Conservation (phyloP, 2,113 vertebrate species). For the Menidia beryllina region DNA sequence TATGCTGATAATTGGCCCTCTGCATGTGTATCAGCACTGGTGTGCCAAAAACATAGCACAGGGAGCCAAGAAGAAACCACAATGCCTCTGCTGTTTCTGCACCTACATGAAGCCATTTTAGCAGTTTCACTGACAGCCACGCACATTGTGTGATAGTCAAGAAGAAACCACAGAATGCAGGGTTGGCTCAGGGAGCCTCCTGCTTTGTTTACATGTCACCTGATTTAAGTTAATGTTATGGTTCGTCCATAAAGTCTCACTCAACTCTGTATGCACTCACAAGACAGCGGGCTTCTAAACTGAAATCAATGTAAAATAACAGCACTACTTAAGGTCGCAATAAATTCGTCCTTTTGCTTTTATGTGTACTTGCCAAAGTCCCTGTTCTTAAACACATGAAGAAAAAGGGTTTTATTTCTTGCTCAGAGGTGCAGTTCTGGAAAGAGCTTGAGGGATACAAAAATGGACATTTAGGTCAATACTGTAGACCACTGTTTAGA, state of each 20-base stretch:
- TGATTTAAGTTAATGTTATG: slow-evolving; percentile 43
- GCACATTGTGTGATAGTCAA: slow-evolving; percentile 52
- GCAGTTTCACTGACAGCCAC: slow-evolving; percentile 59
- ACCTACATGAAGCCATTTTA: slow-evolving; percentile 49
- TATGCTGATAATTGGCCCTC: slow-evolving; percentile 62
- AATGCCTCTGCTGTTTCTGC: slow-evolving; percentile 61
- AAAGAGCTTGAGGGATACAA: background rate
- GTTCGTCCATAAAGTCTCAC: slow-evolving; percentile 42
- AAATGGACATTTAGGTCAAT: background rate
- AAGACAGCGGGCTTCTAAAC: slow-evolving; percentile 30
- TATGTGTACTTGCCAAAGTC: slow-evolving; percentile 37
- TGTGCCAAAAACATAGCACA: slow-evolving; percentile 45
- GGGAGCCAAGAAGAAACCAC: slow-evolving; percentile 55
- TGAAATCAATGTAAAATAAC: slow-evolving; percentile 44
- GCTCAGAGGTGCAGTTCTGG: background rate
- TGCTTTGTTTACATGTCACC: slow-evolving; percentile 45
- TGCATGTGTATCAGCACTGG: slow-evolving; percentile 63
- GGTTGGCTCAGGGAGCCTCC: slow-evolving; percentile 46
- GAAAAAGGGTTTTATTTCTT: background rate
- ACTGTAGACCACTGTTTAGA: background rate
- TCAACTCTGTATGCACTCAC: slow-evolving; percentile 42
- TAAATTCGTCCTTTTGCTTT: slow-evolving; percentile 51
- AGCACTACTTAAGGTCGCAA: slow-evolving; percentile 19
- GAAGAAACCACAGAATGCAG: slow-evolving; percentile 69
- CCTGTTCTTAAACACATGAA: slow-evolving; percentile 23